Percentiles rank a stretch among this genome's conserved stretches.
phyloP scores from a whole-genome alignment of 2,797 vertebrate species.

The Balearica regulorum region DNA sequence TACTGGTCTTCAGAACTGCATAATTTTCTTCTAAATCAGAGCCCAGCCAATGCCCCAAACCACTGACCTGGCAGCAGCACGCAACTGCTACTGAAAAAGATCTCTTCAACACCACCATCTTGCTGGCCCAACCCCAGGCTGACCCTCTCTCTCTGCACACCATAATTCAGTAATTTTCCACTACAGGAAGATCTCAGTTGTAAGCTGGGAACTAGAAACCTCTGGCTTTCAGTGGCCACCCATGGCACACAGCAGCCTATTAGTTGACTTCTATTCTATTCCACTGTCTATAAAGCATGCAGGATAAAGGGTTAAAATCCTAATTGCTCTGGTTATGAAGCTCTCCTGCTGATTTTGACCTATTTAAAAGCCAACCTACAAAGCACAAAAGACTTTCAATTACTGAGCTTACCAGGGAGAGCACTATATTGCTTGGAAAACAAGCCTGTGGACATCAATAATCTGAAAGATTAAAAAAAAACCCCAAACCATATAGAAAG shows the following conservation, averaged over 20 bases:
- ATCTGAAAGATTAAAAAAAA: background rate
- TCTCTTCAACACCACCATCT: background rate
- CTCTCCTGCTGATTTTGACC: constrained; percentile 67
- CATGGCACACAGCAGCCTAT: background rate
- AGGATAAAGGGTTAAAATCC: constrained; percentile 63
- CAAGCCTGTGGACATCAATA: background rate
- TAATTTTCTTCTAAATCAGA: background rate
- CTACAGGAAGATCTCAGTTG: background rate
- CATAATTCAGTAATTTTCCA: background rate
- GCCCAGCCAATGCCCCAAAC: background rate
- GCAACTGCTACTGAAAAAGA: background rate
- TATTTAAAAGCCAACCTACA: constrained; percentile 67
- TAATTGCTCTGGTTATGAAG: constrained; percentile 66
- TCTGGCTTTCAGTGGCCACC: background rate
- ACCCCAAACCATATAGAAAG: background rate
- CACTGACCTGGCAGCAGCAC: background rate
- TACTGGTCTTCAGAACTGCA: background rate
- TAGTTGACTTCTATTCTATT: background rate
- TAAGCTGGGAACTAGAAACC: background rate
- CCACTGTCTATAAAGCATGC: background rate
- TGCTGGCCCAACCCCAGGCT: background rate
- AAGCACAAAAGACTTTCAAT: constrained; percentile 57
- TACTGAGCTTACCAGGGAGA: constrained; percentile 35
- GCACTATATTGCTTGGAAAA: constrained; percentile 44
- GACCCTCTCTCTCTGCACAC: background rate